These are phyloP conservation scores for Azemiops feae DNA, from an alignment of 2,113 vertebrate genomes.

Conservation along the genomic window DNA sequence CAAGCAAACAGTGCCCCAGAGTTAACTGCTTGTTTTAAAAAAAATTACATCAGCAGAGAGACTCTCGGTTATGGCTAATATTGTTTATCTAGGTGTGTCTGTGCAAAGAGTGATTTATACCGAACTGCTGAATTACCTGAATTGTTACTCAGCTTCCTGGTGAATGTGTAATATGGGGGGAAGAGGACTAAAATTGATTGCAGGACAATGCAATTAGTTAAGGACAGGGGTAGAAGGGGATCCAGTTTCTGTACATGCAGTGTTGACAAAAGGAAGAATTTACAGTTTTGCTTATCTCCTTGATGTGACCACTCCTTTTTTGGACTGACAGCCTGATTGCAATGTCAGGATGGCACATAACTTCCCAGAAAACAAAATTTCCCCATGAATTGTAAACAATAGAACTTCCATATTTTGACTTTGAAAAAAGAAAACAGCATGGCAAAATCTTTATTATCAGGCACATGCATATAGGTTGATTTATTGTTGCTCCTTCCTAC, in stretches of 20 bases:
- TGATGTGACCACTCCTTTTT: neutral
- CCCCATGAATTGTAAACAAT: neutral
- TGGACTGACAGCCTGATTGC: neutral
- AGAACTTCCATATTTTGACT: neutral
- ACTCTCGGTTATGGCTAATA: neutral
- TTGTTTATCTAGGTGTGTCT: neutral
- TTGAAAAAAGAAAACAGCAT: neutral
- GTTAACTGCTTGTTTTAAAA: neutral
- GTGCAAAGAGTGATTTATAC: neutral
- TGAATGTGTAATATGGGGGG: neutral
- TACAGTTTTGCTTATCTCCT: neutral
- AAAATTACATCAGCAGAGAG: neutral
- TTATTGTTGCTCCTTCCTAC: neutral
- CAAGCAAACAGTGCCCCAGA: neutral
- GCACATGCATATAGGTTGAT: neutral
- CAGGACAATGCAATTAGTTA: neutral
- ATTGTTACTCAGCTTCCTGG: neutral
- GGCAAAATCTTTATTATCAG: neutral
- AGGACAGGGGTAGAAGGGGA: neutral
- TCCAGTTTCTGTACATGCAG: neutral
- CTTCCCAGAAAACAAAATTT: neutral
- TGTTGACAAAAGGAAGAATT: neutral
- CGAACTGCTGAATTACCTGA: neutral
- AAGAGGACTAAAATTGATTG: neutral
- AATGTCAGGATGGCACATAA: neutral